These are phyloP conservation scores for Cydia strobilella DNA, from an alignment of 1,140 invertebrate species.

Conservation along the genomic window DNA sequence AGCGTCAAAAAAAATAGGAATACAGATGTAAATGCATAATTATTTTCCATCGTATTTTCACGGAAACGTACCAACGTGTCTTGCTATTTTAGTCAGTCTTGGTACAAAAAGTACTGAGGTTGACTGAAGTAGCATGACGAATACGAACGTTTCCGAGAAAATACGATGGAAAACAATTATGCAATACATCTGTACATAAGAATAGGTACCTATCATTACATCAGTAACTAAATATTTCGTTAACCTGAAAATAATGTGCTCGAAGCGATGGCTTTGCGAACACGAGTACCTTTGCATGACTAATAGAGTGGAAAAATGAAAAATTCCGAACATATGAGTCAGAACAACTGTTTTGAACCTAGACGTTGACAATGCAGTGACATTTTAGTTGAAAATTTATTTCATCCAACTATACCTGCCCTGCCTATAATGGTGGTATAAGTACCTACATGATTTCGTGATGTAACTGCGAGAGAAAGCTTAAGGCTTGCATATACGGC, in stretches of 20 bases:
- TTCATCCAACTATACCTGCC: neutral
- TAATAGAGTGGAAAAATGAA: conserved; percentile 25
- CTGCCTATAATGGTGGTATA: neutral
- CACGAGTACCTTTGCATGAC: conserved; percentile 10
- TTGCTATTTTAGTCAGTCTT: no score
- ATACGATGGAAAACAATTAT: no score
- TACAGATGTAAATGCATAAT: no score
- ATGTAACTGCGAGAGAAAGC: conserved; percentile 30
- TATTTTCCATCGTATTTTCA: no score
- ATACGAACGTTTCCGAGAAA: no score
- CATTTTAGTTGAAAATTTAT: neutral
- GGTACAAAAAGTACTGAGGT: no score
- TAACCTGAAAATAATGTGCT: neutral
- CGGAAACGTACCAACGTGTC: no score
- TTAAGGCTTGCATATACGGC: conserved; percentile 3
- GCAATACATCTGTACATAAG: no score
- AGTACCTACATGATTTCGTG: neutral
- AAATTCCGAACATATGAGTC: conserved; percentile 25
- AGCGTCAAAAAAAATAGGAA: neutral
- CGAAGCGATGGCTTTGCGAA: neutral
- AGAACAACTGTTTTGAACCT: neutral
- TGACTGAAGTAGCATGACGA: no score
- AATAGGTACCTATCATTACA: neutral
- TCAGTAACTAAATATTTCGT: neutral
- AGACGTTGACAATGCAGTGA: neutral